Evolutionary conservation across 2,113 vertebrate species (phyloP), one percentile per base, ranked within the genome.

Genomic region (Perca fluviatilis): DNA sequence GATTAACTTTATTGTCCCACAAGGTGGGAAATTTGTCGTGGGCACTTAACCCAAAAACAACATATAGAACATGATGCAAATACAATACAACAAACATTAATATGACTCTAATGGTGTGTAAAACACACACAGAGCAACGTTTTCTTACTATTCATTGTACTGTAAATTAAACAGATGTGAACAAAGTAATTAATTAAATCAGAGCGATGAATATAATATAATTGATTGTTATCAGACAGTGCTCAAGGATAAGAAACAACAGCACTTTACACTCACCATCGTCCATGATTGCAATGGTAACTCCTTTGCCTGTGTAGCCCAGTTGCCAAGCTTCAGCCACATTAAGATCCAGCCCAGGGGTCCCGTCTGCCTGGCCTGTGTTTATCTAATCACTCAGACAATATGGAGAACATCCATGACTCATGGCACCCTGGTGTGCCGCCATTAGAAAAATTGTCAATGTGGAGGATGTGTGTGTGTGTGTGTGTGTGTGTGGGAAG

Each of bases 221-320:
- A 74, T 27, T 77, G 46, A 77, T 11, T 79, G 77, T 18, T 75
- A 81, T 54, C 69, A 54, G 19, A 77, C 10, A 51, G 30, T 3
- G 21, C 67, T 61, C 47, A 23, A 54, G 56, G 56, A 47, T 53
- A 58, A 12, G 11, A 77, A 82, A 69, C 46, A 72, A 23, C 49
- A 63, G 15, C 23, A 72, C 60, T 61, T 72, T 11, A 50, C n/a
- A 92, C 97, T 96, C 91, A 99, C 98, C 98, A 50, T 99, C 98
- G 60, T 99, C 98, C 98, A 99, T 99, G 84, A 99, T 99, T 85
- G 97, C 98, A 56, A 99, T 99, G 84, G 98, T 99, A 53, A 99
- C 97, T 83, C 98, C 98, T 92, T 96, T 98, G 30, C 98, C 98
- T 0, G 98, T 99, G 91, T 97, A 99, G 53, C 98, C 98, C 90